Base-by-base conservation (phyloP, 2,888 invertebrate species). In the Lasiommata megera region DNA sequence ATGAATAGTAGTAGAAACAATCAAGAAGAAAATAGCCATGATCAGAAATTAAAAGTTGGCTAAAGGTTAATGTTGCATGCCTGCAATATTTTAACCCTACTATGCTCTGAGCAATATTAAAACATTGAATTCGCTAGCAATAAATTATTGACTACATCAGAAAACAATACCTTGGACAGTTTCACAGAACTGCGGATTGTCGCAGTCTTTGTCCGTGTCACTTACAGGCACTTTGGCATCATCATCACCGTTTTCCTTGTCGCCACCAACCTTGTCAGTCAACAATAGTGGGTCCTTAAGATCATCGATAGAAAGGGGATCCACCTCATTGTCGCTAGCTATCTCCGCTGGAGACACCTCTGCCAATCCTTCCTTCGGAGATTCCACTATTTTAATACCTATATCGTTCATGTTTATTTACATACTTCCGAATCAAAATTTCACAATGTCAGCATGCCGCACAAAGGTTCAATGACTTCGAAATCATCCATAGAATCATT, bases 391-490 rank as follows among this genome's bases (percentile, higher is more conserved):
- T 82, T 88, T 88, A 71, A 85, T 79, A 73, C 79, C 85, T 83
- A 83, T 83, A 87, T 88, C 88, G 81, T 89, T 89, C 89, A 90
- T 90, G 88, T 88, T 90, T 89, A 89, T 88, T 88, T 88, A 89
- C 89, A 90, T 90, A 87, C 83, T 90, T 89, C 77, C 80, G 80
- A 82, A 72, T 77, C 79, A 76, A 78, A 77, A 69, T 76, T 46
- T 79, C 84, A 84, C 84, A 81, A 80, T 75, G 79, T 84, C 82
- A 84, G 80, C 82, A 87, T 77, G 82, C 85, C 80, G 85, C 78
- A 76, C 69, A 66, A 68, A 80, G 75, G 82, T 84, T 84, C 82
- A 82, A 73, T 80, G 86, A 84, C 85, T 82, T 71, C 68, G 70
- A 76, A 77, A 78, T 76, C 76, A 79, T 74, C 76, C 80, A 82